phyloP scores from a whole-genome alignment of 2,888 invertebrate species.

The Parnassius smintheus region DNA sequence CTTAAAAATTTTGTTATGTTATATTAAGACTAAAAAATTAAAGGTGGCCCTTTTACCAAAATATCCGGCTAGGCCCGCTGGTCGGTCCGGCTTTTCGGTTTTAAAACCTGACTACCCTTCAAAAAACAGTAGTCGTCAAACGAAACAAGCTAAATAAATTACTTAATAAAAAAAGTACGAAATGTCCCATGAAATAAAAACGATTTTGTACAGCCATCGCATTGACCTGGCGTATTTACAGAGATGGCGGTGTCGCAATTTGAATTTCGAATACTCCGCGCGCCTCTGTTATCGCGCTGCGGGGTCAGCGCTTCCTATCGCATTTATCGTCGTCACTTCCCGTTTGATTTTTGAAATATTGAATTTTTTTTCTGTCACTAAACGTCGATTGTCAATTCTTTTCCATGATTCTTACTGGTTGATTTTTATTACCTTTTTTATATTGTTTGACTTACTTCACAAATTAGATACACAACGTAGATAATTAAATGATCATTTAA shows the following conservation, averaged over 20 bases:
- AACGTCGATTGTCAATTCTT: conserved; percentile 6
- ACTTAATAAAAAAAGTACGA: background rate
- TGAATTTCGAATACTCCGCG: conserved; percentile 47
- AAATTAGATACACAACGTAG: background rate
- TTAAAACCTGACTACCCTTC: no score
- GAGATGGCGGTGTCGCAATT: conserved; percentile 50
- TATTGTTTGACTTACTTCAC: background rate
- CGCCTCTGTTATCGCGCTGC: conserved; percentile 50
- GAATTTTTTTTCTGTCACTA: conserved; percentile 35
- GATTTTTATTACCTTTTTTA: conserved; percentile 1
- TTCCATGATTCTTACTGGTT: background rate
- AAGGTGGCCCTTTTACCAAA: no score
- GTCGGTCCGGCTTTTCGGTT: no score
- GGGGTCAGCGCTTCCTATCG: conserved; percentile 69
- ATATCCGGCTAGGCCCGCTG: no score
- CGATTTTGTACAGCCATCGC: conserved; percentile 23
- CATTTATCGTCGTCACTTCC: conserved; percentile 55
- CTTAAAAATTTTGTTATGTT: no score
- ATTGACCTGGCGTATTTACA: conserved; percentile 39
- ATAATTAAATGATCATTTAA: background rate
- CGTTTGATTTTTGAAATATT: conserved; percentile 52
- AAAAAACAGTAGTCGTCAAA: no score
- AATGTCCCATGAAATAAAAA: conserved; percentile 3
- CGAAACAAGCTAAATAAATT: no score
- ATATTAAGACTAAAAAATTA: no score